Evolutionary conservation across 2,797 vertebrate species (phyloP).

Genomic region (Emys orbicularis): DNA sequence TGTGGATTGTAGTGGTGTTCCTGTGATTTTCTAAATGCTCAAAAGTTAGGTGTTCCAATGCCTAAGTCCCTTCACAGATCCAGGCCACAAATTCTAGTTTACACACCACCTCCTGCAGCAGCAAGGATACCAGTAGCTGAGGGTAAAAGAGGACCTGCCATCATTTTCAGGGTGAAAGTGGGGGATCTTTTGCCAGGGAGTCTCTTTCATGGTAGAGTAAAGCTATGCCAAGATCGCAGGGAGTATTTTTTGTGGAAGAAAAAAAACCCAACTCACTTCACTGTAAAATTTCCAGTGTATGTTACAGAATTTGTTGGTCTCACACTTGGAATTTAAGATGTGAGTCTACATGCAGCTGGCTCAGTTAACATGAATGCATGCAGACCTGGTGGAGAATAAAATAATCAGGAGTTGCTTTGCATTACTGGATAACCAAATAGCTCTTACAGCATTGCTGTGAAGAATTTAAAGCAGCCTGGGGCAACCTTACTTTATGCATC

Average conservation of each 20-base stretch:
- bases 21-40: background rate
- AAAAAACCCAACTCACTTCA: background rate
- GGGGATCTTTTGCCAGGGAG: background rate
- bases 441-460: constrained; percentile 33
- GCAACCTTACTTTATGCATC: constrained; percentile 65
- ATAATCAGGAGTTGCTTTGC: constrained; percentile 42
- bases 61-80: background rate
- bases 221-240: background rate
- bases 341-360: constrained; percentile 23
- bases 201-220: background rate
- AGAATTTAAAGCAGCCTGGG: constrained; percentile 66
- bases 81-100: background rate
- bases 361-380: constrained; percentile 53
- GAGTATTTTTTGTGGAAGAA: background rate
- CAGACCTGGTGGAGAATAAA: constrained; percentile 67
- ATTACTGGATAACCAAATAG: constrained; percentile 72
- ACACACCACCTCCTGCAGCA: rapidly evolving
- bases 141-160: constrained; percentile 28
- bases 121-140: background rate
- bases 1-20: background rate
- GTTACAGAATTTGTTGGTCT: constrained; percentile 49
- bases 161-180: background rate
- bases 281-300: background rate
- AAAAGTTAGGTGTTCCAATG: background rate
- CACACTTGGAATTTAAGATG: constrained; percentile 61